Evolutionary conservation across 2,888 invertebrate genomes (phyloP).

Genomic region (Polydrusus cervinus): DNA sequence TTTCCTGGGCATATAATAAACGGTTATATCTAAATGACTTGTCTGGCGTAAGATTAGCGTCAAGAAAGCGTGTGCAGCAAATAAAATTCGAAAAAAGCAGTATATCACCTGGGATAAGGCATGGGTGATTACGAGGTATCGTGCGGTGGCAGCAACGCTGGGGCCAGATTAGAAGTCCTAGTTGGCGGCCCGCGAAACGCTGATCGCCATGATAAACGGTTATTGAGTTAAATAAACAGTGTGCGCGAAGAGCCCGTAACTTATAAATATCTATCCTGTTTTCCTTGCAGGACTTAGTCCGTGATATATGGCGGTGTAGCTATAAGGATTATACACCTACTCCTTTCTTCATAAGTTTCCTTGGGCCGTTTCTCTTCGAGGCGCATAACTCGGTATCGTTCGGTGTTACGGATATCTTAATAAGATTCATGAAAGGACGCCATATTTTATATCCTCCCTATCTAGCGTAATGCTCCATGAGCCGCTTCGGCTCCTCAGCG

Average conservation of each 20-base stretch:
- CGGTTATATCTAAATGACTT: conserved; percentile 38
- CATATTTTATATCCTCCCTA: conserved; percentile 85
- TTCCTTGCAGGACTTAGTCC: conserved; percentile 72
- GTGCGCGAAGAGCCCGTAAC: conserved; percentile 69
- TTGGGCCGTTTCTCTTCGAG: conserved; percentile 52
- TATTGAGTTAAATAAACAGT: conserved; percentile 72
- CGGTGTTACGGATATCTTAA: conserved; percentile 81
- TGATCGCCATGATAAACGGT: conserved; percentile 70
- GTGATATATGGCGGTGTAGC: conserved; percentile 73
- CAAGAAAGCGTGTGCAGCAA: conserved; percentile 51
- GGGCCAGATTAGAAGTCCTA: conserved; percentile 56
- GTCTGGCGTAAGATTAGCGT: conserved; percentile 41
- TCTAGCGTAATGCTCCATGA: conserved; percentile 69
- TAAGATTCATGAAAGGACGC: conserved; percentile 89
- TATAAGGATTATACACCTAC: conserved; percentile 74
- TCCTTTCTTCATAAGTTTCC: conserved; percentile 74
- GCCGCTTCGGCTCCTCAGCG: conserved; percentile 62
- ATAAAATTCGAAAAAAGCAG: conserved; percentile 55
- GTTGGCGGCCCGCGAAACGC: conserved; percentile 57
- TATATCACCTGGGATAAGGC: conserved; percentile 57
- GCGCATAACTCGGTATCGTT: conserved; percentile 72
- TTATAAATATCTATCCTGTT: conserved; percentile 73
- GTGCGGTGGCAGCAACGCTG: conserved; percentile 54
- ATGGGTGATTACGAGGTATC: conserved; percentile 55
- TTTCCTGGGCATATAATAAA: not conserved